Evolutionary conservation across 1,140 invertebrate species (phyloP).

Genomic region (Cyrtorhinus lividipennis): DNA sequence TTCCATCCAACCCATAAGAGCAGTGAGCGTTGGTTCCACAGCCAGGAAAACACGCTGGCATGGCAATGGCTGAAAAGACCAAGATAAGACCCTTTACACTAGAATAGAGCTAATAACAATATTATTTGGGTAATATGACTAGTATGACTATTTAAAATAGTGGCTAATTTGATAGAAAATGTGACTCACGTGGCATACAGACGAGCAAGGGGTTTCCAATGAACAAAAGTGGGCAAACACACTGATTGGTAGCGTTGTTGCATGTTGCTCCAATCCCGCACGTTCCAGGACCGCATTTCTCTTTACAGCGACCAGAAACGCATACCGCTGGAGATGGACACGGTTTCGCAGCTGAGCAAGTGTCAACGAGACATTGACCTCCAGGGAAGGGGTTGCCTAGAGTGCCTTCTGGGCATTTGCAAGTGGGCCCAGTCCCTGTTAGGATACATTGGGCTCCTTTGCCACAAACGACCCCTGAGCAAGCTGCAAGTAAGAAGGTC

Average conservation of each 20-base stretch:
- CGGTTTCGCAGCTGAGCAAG: conserved; percentile 58
- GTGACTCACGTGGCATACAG: conserved; percentile 75
- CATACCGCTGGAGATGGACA: conserved; percentile 66
- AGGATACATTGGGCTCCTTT: conserved; percentile 72
- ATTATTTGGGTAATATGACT: background rate
- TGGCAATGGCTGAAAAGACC: conserved; percentile 47
- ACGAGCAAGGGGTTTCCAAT: conserved; percentile 75
- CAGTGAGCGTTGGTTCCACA: conserved; percentile 77
- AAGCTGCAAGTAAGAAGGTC: conserved; percentile 38
- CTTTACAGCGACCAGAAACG: conserved; percentile 67
- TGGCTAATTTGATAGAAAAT: background rate
- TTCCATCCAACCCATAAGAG: conserved; percentile 51
- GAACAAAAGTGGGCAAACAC: conserved; percentile 72
- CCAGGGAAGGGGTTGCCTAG: conserved; percentile 82
- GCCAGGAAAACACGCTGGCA: conserved; percentile 58
- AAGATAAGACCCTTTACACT: too few species aligned
- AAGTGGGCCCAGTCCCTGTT: conserved; percentile 69
- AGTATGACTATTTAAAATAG: background rate
- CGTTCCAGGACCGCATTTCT: conserved; percentile 65
- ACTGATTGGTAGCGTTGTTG: conserved; percentile 61
- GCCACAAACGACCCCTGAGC: conserved; percentile 64
- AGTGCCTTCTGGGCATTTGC: conserved; percentile 70
- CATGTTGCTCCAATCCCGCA: conserved; percentile 71
- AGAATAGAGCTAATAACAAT: background rate
- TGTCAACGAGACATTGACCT: conserved; percentile 59